Conservation (phyloP, 2,113 vertebrate genomes). For the Panthera tigris region DNA sequence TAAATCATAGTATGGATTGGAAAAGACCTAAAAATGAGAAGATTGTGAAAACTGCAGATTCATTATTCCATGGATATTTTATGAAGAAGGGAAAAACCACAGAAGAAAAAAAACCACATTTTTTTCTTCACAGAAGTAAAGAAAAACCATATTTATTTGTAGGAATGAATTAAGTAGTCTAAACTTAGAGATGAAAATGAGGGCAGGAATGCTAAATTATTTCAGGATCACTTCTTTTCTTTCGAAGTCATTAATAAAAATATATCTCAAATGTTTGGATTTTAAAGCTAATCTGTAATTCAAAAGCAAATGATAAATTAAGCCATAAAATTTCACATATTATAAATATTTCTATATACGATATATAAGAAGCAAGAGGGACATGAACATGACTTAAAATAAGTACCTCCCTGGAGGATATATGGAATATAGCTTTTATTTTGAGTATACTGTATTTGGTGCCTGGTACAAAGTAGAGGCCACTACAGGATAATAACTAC, state of each 20-base stretch:
- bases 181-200: constrained; percentile 16
- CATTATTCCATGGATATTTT: constrained; percentile 12
- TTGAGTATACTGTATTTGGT: constrained; percentile 13
- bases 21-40: constrained; percentile 2
- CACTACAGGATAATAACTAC: background rate
- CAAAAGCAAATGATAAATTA: constrained; percentile 39
- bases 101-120: background rate
- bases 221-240: constrained; percentile 22
- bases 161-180: background rate
- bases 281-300: constrained; percentile 42
- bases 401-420: background rate
- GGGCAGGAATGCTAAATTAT: background rate
- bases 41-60: background rate
- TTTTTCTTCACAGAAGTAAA: too few relatives aligned
- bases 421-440: background rate
- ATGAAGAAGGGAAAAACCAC: constrained; percentile 2
- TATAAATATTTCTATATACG: background rate
- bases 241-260: constrained; percentile 39
- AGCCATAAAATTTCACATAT: background rate
- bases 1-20: constrained; percentile 2
- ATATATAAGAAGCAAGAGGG: background rate
- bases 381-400: constrained; percentile 32
- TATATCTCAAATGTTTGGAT: constrained; percentile 20
- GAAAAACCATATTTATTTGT: background rate
- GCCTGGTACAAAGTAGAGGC: background rate